Conservation (phyloP, 2,888 invertebrate species). For the Parasteatoda lunata region DNA sequence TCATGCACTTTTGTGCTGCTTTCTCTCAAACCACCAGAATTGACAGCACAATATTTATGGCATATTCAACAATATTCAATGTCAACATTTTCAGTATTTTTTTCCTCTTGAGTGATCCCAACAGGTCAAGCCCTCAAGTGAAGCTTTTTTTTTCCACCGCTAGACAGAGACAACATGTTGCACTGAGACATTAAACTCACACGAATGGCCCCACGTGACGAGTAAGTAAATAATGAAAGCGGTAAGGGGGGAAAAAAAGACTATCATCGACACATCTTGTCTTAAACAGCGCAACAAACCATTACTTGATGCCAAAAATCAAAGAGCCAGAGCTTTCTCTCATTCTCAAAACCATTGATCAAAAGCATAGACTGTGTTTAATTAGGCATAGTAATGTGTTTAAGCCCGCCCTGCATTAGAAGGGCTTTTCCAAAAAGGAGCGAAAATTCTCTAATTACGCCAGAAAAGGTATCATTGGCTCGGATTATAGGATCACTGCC, state of each 20-base stretch:
- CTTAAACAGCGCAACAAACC: conserved; percentile 5
- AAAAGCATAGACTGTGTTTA: conserved; percentile 65
- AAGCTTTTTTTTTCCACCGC: too few species aligned
- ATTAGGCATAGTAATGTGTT: conserved; percentile 68
- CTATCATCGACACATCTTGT: conserved; percentile 10
- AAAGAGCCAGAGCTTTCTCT: conserved; percentile 18
- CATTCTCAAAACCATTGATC: conserved; percentile 56
- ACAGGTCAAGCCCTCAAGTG: too few species aligned
- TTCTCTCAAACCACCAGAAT: too few species aligned
- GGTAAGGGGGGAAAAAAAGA: conserved; percentile 7
- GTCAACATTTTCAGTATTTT: too few species aligned
- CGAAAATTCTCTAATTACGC: conserved; percentile 59
- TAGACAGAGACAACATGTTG: too few species aligned
- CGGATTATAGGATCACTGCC: conserved; percentile 62
- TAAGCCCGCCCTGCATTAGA: conserved; percentile 61
- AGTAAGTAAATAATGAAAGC: too few species aligned
- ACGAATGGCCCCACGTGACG: too few species aligned
- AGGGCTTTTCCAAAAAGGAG: conserved; percentile 61
- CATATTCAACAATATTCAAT: too few species aligned
- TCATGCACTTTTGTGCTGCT: too few species aligned
- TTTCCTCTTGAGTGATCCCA: too few species aligned
- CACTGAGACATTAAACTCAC: too few species aligned
- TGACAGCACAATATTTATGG: too few species aligned
- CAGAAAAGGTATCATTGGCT: conserved; percentile 64
- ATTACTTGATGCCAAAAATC: conserved; percentile 37